Base-by-base conservation (phyloP, 37 sponge, comb jelly and placozoan species). In the Bolinopsis microptera region DNA sequence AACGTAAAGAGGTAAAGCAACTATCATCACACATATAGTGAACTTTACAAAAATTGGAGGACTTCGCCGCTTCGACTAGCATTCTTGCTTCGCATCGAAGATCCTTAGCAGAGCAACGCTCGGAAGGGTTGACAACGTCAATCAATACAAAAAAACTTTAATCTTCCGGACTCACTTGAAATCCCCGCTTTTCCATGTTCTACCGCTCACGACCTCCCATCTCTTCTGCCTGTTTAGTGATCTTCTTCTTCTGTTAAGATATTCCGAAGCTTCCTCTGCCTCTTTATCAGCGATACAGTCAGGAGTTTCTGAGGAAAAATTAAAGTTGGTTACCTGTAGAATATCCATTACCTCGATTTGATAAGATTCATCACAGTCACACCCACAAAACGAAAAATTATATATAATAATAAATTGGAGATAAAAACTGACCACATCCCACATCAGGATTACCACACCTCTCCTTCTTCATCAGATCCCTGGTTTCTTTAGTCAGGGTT, bases 381-480 rank as follows among this genome's bases (percentile, higher is more conserved):
- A n/a, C n/a, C n/a, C n/a, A n/a, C n/a, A n/a, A n/a, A n/a, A n/a
- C n/a, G n/a, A n/a, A n/a, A n/a, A n/a, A n/a, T n/a, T n/a, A n/a
- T n/a, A n/a, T n/a, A n/a, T n/a, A n/a, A n/a, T n/a, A n/a, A n/a
- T n/a, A n/a, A n/a, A n/a, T n/a, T n/a, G n/a, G n/a, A 48, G 61
- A 48, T 18, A 18, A 48, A 18, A 18, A 13, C 61, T 48, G 9
- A 48, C 61, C 75, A 72, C 75, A 72, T 28, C 18, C 18, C 75
- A 72, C 75, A 72, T 72, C 75, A 72, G 31, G 27, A 72, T 72
- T 72, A 72, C 75, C 75, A 72, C 75, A 72, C 75, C 75, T n/a
- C 5, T 72, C 75, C 18, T 72, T 72, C 5, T 8, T n/a, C 75
- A 72, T 72, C n/a, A 72, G 27, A 30, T 5, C 75, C 26, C 75